phyloP scores from a whole-genome alignment of 2,888 invertebrate genomes.

The Willowsia nigromaculata region DNA sequence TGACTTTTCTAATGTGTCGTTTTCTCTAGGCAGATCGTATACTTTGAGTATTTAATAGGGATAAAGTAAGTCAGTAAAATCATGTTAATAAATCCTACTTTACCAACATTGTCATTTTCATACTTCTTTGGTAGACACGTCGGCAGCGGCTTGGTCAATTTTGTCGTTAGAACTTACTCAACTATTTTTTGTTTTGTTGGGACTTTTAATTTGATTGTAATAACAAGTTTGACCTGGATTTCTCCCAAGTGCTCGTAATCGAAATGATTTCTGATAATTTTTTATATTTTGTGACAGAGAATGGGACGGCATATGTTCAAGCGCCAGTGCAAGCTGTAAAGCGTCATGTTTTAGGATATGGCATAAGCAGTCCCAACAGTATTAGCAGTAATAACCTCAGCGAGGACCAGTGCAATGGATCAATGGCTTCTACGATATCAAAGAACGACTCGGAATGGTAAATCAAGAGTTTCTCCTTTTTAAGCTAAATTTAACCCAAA shows the following conservation, averaged over 20 bases:
- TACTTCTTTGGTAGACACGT: background rate
- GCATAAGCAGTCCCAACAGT: conserved; percentile 53
- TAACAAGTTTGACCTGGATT: conserved; percentile 39
- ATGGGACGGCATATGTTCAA: conserved; percentile 72
- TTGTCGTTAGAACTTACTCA: background rate
- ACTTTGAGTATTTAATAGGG: background rate
- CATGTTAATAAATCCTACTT: background rate
- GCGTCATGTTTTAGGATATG: conserved; percentile 74
- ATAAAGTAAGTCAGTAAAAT: background rate
- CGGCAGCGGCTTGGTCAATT: background rate
- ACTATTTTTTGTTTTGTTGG: background rate
- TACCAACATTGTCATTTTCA: background rate
- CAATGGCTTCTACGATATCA: conserved; percentile 64
- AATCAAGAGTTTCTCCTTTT: conserved; percentile 15
- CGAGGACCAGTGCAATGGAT: conserved; percentile 63
- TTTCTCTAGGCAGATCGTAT: background rate
- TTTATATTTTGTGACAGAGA: conserved; percentile 55
- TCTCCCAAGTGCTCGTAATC: conserved; percentile 1
- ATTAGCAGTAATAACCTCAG: conserved; percentile 46
- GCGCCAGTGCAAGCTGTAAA: conserved; percentile 77
- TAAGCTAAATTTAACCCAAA: background rate
- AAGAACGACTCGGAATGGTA: conserved; percentile 73
- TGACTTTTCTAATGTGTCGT: conserved; percentile 12
- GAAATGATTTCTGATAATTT: conserved; percentile 39
- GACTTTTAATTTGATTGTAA: conserved; percentile 52